Percentiles rank a stretch among this genome's conserved stretches.
These are phyloP conservation scores for Alligator mississippiensis DNA, from an alignment of 2,113 vertebrate species.

Conservation along the genomic window DNA sequence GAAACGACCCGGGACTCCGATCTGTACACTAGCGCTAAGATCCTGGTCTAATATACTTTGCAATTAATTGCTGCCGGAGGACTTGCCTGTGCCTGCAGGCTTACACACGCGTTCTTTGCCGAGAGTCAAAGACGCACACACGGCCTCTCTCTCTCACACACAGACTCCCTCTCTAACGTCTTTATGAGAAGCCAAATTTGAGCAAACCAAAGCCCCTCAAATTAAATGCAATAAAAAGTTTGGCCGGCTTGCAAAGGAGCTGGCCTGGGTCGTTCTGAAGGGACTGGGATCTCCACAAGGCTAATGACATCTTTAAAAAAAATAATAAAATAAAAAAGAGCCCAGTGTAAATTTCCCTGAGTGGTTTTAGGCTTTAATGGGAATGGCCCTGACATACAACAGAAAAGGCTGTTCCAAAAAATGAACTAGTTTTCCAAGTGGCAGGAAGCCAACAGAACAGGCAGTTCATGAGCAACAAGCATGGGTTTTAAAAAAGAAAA, in stretches of 20 bases:
- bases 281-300: neutral
- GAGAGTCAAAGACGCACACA: neutral
- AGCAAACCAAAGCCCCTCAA: neutral
- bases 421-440: neutral
- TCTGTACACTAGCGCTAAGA: neutral
- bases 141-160: neutral
- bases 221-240: accelerated
- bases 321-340: no score
- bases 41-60: neutral
- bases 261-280: accelerated
- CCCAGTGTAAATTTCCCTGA: accelerated
- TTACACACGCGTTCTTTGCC: neutral
- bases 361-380: neutral
- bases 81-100: neutral
- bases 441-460: neutral
- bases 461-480: neutral
- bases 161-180: no score
- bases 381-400: neutral
- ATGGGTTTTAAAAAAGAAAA: neutral
- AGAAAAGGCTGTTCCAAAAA: accelerated
- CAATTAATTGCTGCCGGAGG: neutral
- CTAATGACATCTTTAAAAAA: neutral
- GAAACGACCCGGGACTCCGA: neutral
- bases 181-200: neutral
- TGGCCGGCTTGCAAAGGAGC: accelerated